phyloP scores from a whole-genome alignment of 2,113 vertebrate genomes.

The Todiramphus chloris region DNA sequence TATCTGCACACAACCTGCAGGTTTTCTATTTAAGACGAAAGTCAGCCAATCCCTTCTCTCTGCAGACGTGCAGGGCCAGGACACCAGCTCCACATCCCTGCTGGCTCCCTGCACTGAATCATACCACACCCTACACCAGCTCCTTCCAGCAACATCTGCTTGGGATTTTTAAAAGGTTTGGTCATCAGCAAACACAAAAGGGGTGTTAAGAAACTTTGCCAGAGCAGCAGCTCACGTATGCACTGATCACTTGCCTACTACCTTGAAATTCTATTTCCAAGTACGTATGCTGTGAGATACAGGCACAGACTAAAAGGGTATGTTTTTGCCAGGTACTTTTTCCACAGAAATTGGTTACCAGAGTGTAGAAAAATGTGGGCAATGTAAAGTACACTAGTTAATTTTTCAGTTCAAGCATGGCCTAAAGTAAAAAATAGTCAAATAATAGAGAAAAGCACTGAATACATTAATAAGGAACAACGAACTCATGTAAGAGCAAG shows the following conservation, averaged over 20 bases:
- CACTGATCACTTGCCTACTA: background rate
- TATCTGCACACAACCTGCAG: background rate
- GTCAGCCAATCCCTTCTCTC: background rate
- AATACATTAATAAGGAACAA: background rate
- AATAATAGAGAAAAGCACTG: background rate
- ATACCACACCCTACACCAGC: background rate
- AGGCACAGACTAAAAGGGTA: background rate
- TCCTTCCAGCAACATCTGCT: slow-evolving; percentile 50
- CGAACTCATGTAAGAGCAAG: accelerated
- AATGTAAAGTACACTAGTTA: background rate
- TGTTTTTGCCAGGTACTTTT: background rate
- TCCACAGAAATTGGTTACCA: background rate
- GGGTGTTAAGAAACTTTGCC: background rate
- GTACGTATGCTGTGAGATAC: background rate
- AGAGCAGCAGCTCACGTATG: background rate
- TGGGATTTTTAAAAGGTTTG: slow-evolving; percentile 38
- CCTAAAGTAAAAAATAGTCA: background rate
- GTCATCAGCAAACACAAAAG: background rate
- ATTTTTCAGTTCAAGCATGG: background rate
- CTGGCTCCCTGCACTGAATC: background rate
- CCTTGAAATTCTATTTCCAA: background rate
- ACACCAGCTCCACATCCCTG: background rate
- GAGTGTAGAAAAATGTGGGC: background rate
- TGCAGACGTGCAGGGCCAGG: background rate
- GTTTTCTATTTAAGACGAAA: background rate